Evolutionary conservation across 2,797 vertebrate species (phyloP).

Genomic region (Microctenopoma steveboyesi): DNA sequence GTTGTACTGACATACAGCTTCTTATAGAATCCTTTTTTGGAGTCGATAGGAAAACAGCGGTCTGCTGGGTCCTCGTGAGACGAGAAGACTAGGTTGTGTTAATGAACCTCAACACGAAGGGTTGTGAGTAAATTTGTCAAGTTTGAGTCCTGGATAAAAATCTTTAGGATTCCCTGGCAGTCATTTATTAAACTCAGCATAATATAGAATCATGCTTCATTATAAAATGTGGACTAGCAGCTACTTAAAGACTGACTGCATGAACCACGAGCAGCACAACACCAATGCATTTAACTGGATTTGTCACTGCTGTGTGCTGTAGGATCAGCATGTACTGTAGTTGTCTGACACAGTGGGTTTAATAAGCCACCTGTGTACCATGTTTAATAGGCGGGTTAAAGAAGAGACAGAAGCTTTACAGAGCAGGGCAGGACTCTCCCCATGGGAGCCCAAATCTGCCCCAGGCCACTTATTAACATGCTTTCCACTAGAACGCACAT

Average conservation of each 20-base stretch:
- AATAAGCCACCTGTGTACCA: constrained; percentile 84
- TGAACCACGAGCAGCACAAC: constrained; percentile 40
- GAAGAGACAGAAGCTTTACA: constrained; percentile 81
- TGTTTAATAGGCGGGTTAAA: constrained; percentile 82
- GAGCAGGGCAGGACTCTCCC: constrained; percentile 71
- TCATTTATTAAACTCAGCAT: constrained; percentile 57
- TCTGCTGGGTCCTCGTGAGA: constrained; percentile 49
- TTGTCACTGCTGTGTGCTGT: constrained; percentile 56
- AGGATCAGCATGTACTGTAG: constrained; percentile 55
- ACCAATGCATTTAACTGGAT: constrained; percentile 38
- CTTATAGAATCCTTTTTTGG: constrained; percentile 25
- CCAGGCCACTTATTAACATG: constrained; percentile 80
- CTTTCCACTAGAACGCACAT: constrained; percentile 75
- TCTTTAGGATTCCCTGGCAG: constrained; percentile 57
- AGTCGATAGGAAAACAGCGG: constrained; percentile 29
- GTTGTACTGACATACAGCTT: constrained; percentile 45
- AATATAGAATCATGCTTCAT: not conserved
- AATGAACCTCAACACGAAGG: constrained; percentile 56
- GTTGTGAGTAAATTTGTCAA: constrained; percentile 68
- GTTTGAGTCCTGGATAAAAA: constrained; percentile 54
- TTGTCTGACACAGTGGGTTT: constrained; percentile 67
- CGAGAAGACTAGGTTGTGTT: constrained; percentile 41
- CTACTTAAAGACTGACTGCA: constrained; percentile 6
- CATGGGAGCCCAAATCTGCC: constrained; percentile 72
- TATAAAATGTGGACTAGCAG: constrained; percentile 18